These are phyloP conservation scores for Sciaenops ocellatus DNA, from an alignment of 2,797 vertebrate species.

Conservation along the genomic window DNA sequence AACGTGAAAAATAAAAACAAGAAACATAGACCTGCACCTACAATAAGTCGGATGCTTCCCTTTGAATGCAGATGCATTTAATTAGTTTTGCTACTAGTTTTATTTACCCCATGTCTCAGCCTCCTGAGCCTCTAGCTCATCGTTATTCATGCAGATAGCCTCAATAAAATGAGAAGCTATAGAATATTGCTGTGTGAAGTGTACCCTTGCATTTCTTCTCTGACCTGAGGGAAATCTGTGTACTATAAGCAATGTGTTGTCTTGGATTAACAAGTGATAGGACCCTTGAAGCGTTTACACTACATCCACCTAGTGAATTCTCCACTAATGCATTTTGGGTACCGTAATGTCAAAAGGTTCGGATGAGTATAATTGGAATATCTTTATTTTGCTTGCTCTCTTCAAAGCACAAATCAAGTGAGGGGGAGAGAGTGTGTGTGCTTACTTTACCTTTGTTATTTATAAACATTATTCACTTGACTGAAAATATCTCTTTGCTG, in stretches of 20 bases:
- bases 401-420: slow-evolving; percentile 20
- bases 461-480: slow-evolving; percentile 62
- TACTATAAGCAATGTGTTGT: slow-evolving; percentile 15
- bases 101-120: neutral
- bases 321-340: slow-evolving; percentile 11
- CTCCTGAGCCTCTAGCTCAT: neutral
- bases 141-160: slow-evolving; percentile 14
- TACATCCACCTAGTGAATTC: slow-evolving; percentile 14
- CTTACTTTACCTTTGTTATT: slow-evolving; percentile 53
- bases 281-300: slow-evolving; percentile 16
- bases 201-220: slow-evolving; percentile 32
- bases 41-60: neutral
- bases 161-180: slow-evolving; percentile 26
- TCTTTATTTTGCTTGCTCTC: slow-evolving; percentile 39
- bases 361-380: slow-evolving; percentile 22
- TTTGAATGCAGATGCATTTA: neutral
- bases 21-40: neutral
- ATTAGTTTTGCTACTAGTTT: neutral
- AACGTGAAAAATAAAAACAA: neutral
- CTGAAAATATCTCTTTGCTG: slow-evolving; percentile 66
- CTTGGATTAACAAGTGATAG: neutral
- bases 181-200: slow-evolving; percentile 8
- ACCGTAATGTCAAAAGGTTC: slow-evolving; percentile 27
- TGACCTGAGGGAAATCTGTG: slow-evolving; percentile 21
- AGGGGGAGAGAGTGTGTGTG: slow-evolving; percentile 10